Evolutionary conservation across 2,113 vertebrate species (phyloP), one percentile per base, ranked within the genome.

Genomic region (Meriones unguiculatus): DNA sequence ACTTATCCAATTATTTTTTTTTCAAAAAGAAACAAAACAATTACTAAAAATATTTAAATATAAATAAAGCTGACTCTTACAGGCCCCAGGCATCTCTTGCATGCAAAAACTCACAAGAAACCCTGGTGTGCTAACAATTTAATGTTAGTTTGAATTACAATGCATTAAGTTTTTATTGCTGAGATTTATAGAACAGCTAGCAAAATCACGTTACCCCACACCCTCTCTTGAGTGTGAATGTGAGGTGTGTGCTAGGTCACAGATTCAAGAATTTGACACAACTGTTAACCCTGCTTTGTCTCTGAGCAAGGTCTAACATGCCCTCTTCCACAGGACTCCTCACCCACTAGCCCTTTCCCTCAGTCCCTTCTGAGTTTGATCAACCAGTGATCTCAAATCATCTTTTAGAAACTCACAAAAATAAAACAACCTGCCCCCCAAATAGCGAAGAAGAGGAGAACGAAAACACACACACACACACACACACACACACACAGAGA

Each of bases 281-380:
- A 97, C 97, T 97, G 98, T 97, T 98, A 97, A 98, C 97, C 98
- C 97, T 96, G 98, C 98, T 98, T 98, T 98, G 98, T 98, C 98
- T 98, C 98, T 97, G 97, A 95, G 97, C 98, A 98, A 98, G 91
- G 96, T 98, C 98, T 98, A 95, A 96, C 97, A 96, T 97, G 93
- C 57, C 84, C 97, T 92, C 92, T 77, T 96, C 94, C 89, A 94
- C 52, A 64, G 87, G 92, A 89, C 94, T 95, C 90, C 78, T 73
- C 24, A 78, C 80, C 93, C 24, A 24, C 67, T 91, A 69, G 87
- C 84, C 84, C 77, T 70, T 81, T 85, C 87, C 17, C 65, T 81
- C 41, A 0, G 14, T 59, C 82, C 30, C 41, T 96, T 97, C 98
- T 97, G 91, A 91, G 92, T 96, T 97, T 98, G 98, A 99, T 98